Evolutionary conservation across 2,113 vertebrate species (phyloP).

Genomic region (Muntiacus muntjak): DNA sequence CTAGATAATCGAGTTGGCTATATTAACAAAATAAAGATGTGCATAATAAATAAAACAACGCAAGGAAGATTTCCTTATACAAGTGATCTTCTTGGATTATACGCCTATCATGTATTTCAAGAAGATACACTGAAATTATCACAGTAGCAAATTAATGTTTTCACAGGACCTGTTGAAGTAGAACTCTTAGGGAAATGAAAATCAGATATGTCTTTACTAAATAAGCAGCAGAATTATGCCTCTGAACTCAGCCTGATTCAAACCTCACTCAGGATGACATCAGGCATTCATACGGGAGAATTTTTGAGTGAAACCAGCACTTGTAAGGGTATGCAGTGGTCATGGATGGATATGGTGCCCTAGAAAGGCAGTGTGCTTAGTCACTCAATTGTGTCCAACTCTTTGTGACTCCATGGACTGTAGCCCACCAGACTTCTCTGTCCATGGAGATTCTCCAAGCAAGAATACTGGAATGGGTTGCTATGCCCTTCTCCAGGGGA

Average conservation of each 20-base stretch:
- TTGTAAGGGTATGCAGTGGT: background rate
- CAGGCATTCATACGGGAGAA: background rate
- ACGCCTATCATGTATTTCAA: background rate
- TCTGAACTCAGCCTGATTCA: slow-evolving; percentile 18
- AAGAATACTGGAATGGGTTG: background rate
- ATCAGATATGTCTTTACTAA: background rate
- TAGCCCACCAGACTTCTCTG: background rate
- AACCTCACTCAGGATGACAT: slow-evolving; percentile 12
- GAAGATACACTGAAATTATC: slow-evolving; percentile 22
- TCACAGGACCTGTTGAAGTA: background rate
- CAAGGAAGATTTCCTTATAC: background rate
- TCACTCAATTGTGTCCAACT: background rate
- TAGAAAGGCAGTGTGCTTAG: background rate
- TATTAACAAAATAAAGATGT: slow-evolving; percentile 26
- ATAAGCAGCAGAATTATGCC: background rate
- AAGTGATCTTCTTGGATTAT: background rate
- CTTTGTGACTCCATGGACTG: background rate
- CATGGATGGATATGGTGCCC: background rate
- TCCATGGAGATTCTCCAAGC: background rate
- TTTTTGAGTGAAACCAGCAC: slow-evolving; percentile 22
- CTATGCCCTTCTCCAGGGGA: background rate
- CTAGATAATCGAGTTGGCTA: background rate
- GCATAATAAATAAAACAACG: background rate
- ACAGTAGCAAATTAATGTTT: slow-evolving; percentile 28
- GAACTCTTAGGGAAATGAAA: slow-evolving; percentile 7